These are phyloP conservation scores for Coregonus clupeaformis DNA, from an alignment of 2,113 vertebrate genomes.

Conservation along the genomic window DNA sequence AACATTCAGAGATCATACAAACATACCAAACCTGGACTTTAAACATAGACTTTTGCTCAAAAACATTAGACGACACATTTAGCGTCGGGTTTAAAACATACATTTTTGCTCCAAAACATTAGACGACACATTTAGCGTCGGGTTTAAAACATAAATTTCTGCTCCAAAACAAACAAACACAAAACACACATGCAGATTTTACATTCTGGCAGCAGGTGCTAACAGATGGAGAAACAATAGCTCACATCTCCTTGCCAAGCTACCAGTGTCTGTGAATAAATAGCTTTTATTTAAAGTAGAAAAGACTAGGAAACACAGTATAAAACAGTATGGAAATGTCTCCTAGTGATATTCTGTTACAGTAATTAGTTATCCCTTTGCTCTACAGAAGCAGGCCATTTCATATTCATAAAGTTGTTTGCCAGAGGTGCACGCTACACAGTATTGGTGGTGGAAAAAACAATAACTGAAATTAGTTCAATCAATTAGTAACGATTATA, in stretches of 20 bases:
- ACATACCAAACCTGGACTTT: background rate
- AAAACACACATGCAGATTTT: background rate
- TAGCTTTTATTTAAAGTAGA: background rate
- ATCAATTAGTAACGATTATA: slow-evolving; percentile 1
- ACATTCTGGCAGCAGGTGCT: background rate
- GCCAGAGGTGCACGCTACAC: background rate
- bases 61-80: background rate
- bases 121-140: background rate
- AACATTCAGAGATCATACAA: background rate
- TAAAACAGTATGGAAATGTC: background rate
- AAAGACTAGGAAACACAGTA: background rate
- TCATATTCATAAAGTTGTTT: background rate
- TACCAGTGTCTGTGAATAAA: background rate
- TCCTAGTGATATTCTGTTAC: background rate
- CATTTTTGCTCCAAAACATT: background rate
- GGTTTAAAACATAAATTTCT: background rate
- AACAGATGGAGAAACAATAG: slow-evolving; percentile 10
- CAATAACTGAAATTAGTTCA: background rate
- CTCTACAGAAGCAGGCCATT: background rate
- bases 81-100: background rate
- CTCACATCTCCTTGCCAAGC: background rate
- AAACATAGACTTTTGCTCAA: background rate
- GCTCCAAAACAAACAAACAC: background rate
- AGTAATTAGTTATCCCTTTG: background rate
- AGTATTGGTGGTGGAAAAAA: background rate